Conservation (phyloP, 2,113 vertebrate genomes). For the Gnathonemus longibarbis region DNA sequence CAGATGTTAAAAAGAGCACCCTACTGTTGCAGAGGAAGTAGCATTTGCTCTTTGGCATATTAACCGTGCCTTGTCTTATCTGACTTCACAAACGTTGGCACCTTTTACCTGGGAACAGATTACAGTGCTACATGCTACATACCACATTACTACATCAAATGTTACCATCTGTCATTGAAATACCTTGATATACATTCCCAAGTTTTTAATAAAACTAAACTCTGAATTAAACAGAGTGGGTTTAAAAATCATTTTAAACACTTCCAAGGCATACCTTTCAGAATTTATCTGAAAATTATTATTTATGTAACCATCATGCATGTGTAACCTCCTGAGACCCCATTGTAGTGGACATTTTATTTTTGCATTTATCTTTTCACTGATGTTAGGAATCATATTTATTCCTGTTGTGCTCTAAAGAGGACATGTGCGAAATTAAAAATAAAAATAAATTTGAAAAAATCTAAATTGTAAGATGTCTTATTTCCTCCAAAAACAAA, state of each 20-base stretch:
- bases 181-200: background rate
- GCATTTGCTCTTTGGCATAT: background rate
- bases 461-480: too few relatives aligned
- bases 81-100: background rate
- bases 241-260: background rate
- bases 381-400: too few relatives aligned
- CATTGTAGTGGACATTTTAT: too few relatives aligned
- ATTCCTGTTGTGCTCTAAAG: too few relatives aligned
- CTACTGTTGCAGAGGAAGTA: background rate
- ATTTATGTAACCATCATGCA: background rate
- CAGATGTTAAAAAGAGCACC: conserved; percentile 51
- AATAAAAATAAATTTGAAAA: too few relatives aligned
- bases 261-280: background rate
- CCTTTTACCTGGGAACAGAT: background rate
- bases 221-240: background rate
- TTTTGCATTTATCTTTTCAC: too few relatives aligned
- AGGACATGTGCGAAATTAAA: too few relatives aligned
- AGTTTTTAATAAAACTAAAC: background rate
- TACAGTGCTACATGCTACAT: background rate
- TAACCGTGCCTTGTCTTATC: background rate
- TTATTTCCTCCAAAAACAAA: too few relatives aligned
- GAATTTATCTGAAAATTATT: background rate
- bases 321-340: too few relatives aligned
- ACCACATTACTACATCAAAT: background rate
- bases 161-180: background rate